A percentile compares a stretch with the other conserved stretches of the same genome.
Evolutionary conservation across 2,113 vertebrate genomes (phyloP).

Genomic region (Silurus asotus): DNA sequence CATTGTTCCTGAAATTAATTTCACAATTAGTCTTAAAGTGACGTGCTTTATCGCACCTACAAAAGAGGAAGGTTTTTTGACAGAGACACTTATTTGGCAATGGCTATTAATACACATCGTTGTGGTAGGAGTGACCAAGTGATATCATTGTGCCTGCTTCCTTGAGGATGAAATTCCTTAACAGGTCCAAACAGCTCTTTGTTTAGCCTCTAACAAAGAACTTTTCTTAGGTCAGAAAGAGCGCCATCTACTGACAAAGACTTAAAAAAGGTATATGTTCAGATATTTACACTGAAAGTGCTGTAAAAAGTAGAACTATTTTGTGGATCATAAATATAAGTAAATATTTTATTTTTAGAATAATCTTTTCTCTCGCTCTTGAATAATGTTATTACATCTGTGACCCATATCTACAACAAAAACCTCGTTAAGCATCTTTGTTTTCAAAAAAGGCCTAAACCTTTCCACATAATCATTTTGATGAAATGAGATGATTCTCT

Average conservation of each 20-base stretch:
- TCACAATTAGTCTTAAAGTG: neutral
- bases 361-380: neutral
- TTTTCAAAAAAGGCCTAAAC: neutral
- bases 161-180: conserved; percentile 25
- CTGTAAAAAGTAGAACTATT: neutral
- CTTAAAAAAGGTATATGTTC: neutral
- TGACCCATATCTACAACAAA: neutral
- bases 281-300: neutral
- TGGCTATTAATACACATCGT: neutral
- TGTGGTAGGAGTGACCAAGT: neutral
- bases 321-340: neutral
- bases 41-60: neutral
- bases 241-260: conserved; percentile 45
- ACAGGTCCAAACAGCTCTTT: conserved; percentile 47
- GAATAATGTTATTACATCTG: neutral
- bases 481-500: neutral
- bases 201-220: conserved; percentile 51
- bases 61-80: neutral
- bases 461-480: neutral
- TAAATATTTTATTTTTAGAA: neutral
- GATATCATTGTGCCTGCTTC: conserved; percentile 9
- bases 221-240: neutral
- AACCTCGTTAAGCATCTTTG: neutral
- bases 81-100: neutral
- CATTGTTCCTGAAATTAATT: neutral